phyloP scores from a whole-genome alignment of 2,113 vertebrate genomes.

The Gallinago paraguaiae region DNA sequence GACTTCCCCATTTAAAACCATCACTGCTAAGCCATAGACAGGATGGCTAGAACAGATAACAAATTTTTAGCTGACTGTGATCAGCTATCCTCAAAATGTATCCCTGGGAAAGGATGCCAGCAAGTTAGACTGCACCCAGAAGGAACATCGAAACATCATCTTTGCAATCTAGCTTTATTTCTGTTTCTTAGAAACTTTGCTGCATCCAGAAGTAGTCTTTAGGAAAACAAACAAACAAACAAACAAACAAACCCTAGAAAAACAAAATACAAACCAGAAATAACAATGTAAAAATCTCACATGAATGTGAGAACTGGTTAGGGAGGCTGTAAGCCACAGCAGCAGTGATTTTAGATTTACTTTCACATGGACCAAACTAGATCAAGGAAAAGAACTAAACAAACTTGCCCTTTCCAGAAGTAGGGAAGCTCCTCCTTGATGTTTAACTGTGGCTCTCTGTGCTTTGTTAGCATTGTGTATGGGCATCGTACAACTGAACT shows the following conservation, averaged over 20 bases:
- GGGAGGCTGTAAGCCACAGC: neutral
- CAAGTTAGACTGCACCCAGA: neutral
- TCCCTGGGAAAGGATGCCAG: neutral
- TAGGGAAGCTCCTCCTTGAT: neutral
- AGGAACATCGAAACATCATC: neutral
- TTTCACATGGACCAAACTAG: conserved; percentile 4
- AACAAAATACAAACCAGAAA: neutral
- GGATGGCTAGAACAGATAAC: neutral
- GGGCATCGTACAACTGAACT: neutral
- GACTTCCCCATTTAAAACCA: neutral
- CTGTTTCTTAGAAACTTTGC: neutral
- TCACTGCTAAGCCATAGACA: neutral
- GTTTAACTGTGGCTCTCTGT: neutral
- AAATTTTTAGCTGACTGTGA: neutral
- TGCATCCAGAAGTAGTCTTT: neutral
- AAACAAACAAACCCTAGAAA: neutral
- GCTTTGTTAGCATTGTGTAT: neutral
- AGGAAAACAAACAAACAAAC: neutral
- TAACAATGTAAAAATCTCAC: neutral
- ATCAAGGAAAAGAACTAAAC: neutral
- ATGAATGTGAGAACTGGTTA: neutral
- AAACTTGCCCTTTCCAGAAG: neutral
- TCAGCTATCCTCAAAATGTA: neutral
- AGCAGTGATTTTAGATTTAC: neutral
- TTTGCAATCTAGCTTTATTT: neutral